Percentiles rank a stretch among this genome's conserved stretches.
Evolutionary conservation across 2,113 vertebrate species (phyloP).

Genomic region (Triplophysa siluroides): DNA sequence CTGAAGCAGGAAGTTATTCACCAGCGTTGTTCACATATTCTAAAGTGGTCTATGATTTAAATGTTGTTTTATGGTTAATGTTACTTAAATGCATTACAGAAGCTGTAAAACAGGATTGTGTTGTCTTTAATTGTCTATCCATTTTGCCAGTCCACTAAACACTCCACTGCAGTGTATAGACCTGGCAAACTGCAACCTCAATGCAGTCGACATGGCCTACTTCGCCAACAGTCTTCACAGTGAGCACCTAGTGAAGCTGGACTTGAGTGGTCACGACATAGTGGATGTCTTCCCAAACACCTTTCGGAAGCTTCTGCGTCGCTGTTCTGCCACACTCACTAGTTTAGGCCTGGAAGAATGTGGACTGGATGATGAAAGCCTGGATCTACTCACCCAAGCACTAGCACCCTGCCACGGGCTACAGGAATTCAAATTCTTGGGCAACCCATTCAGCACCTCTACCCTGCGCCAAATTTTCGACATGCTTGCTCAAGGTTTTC

Average conservation of each 20-base stretch:
- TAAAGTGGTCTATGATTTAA: too few relatives aligned
- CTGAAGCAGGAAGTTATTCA: too few relatives aligned
- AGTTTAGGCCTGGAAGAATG: constrained; percentile 88
- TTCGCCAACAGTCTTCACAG: constrained; percentile 87
- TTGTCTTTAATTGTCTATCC: constrained; percentile 30
- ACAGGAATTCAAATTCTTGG: constrained; percentile 84
- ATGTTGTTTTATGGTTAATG: too few relatives aligned
- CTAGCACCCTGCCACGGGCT: constrained; percentile 79
- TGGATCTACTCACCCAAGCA: constrained; percentile 73
- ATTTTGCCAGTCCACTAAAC: constrained; percentile 78
- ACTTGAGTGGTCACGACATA: constrained; percentile 88
- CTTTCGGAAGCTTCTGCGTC: constrained; percentile 85
- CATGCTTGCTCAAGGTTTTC: constrained; percentile 73
- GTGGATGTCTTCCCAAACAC: constrained; percentile 74
- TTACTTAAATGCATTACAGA: too few relatives aligned
- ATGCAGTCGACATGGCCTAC: constrained; percentile 85
- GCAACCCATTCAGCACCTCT: constrained; percentile 82
- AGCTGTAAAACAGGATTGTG: too few relatives aligned
- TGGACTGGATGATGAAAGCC: constrained; percentile 77
- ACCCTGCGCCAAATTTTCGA: constrained; percentile 78
- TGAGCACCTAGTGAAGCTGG: constrained; percentile 79
- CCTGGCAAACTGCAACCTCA: constrained; percentile 86
- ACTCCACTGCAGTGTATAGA: constrained; percentile 85
- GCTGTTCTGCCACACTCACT: constrained; percentile 75
- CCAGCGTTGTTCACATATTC: too few relatives aligned